phyloP scores from a whole-genome alignment of 1,140 invertebrate genomes.

The Nymphalis io region DNA sequence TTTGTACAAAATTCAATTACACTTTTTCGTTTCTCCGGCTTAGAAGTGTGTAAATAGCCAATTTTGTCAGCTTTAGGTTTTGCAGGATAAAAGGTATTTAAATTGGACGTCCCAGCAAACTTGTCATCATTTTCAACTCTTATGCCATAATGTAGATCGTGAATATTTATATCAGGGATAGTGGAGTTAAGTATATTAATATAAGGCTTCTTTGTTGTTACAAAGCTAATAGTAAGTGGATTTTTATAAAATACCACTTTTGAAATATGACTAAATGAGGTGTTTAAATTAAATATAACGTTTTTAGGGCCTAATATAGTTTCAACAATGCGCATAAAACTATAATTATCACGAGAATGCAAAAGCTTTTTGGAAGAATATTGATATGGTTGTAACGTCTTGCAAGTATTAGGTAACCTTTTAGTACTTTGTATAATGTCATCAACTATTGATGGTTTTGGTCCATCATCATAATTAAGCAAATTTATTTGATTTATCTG shows the following conservation, averaged over 20 bases:
- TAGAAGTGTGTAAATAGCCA: background rate
- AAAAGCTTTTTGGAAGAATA: constrained; percentile 10
- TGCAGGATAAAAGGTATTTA: background rate
- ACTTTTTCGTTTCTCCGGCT: constrained; percentile 14
- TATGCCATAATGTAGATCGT: background rate
- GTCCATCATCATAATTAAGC: background rate
- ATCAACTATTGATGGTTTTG: background rate
- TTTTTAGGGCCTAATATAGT: background rate
- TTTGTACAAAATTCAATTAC: constrained; percentile 9
- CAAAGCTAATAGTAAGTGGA: background rate
- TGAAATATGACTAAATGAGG: background rate
- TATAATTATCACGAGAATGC: constrained; percentile 11
- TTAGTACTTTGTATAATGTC: background rate
- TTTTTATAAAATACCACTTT: background rate
- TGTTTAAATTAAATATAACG: background rate
- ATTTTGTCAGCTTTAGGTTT: background rate
- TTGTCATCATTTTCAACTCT: background rate
- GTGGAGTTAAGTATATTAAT: background rate
- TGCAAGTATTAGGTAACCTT: constrained; percentile 7
- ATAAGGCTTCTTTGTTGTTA: background rate
- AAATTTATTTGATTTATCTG: background rate
- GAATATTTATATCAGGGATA: background rate
- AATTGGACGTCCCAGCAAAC: background rate
- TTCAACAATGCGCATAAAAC: background rate
- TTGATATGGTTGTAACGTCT: constrained; percentile 3